Evolutionary conservation across 1,140 invertebrate species (phyloP).

Genomic region (Drosophila elegans): DNA sequence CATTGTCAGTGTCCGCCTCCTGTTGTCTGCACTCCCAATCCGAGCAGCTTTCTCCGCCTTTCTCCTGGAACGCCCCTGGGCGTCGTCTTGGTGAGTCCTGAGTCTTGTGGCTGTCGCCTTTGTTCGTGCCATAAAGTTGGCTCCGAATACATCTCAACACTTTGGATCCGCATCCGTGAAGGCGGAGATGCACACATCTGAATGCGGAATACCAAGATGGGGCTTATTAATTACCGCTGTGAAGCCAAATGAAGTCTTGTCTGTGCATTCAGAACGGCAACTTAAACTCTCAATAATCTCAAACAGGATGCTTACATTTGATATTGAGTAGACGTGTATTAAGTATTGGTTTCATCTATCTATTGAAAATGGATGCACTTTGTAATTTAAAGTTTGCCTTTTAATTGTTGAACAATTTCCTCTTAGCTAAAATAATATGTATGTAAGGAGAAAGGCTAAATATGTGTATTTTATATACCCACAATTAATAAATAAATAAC

Average conservation of each 20-base stretch:
- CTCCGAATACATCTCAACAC: conserved; percentile 33
- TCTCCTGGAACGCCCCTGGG: conserved; percentile 31
- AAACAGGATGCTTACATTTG: not conserved
- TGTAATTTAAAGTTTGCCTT: not conserved
- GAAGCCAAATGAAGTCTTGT: conserved; percentile 20
- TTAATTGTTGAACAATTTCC: not conserved
- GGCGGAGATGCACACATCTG: conserved; percentile 26
- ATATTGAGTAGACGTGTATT: not conserved
- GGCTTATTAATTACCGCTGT: conserved; percentile 34
- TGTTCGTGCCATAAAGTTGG: conserved; percentile 47
- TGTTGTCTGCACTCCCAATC: conserved; percentile 39
- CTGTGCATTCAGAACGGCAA: not conserved
- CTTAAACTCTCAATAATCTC: not conserved
- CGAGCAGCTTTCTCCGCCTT: conserved; percentile 36
- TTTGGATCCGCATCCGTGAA: conserved; percentile 30
- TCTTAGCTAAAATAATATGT: not conserved
- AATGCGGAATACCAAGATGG: conserved; percentile 3
- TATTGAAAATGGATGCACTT: not conserved
- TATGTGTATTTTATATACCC: too few species aligned
- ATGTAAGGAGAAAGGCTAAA: not conserved
- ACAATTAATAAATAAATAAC: too few species aligned
- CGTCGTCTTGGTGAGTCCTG: conserved; percentile 13
- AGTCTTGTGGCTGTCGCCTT: conserved; percentile 42
- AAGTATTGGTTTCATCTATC: not conserved
- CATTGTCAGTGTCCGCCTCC: conserved; percentile 49